phyloP scores from a whole-genome alignment of 1,140 invertebrate genomes.

The Drosophila virilis region DNA sequence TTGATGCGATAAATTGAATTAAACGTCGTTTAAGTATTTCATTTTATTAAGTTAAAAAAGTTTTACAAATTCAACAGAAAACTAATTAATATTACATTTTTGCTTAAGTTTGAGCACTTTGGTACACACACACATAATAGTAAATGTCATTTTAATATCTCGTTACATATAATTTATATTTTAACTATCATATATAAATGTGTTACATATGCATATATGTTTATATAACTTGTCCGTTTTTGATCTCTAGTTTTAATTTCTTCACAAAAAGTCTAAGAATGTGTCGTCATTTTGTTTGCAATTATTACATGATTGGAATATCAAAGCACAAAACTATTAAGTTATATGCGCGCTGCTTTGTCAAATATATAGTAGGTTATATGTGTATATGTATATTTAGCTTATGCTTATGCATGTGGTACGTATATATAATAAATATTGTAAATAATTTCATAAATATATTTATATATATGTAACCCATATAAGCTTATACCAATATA shows the following conservation, averaged over 20 bases:
- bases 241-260: conserved; percentile 47
- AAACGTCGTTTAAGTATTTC: conserved; percentile 35
- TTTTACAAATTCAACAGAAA: conserved; percentile 74
- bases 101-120: conserved; percentile 72
- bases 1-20: not conserved
- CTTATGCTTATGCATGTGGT: conserved; percentile 46
- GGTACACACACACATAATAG: conserved; percentile 69
- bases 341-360: conserved; percentile 25
- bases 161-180: conserved; percentile 51
- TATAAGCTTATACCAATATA: conserved; percentile 48
- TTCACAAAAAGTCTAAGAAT: conserved; percentile 56
- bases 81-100: conserved; percentile 60
- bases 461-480: conserved; percentile 35
- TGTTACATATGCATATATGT: conserved; percentile 48
- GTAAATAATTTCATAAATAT: conserved; percentile 49
- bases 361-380: conserved; percentile 49
- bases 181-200: conserved; percentile 55
- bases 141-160: conserved; percentile 62
- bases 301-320: conserved; percentile 58
- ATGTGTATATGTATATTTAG: conserved; percentile 44
- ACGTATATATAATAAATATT: conserved; percentile 60
- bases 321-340: conserved; percentile 51
- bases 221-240: conserved; percentile 53
- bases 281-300: conserved; percentile 43
- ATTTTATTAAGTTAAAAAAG: conserved; percentile 71